phyloP scores from a whole-genome alignment of 1,140 invertebrate species.

The Brachystomella parvula region DNA sequence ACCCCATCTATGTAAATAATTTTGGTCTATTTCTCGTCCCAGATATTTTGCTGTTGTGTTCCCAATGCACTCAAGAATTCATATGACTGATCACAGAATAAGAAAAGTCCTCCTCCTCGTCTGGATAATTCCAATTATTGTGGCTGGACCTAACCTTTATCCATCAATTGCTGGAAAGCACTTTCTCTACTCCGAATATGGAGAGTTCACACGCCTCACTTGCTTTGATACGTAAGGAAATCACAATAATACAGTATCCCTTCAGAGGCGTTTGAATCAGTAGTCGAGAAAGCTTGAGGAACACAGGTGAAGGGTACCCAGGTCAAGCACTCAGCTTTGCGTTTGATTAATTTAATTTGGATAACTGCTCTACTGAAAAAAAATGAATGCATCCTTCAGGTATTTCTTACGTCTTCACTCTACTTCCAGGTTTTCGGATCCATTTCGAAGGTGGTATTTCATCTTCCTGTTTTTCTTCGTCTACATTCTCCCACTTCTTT shows the following conservation, averaged over 20 bases:
- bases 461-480: conserved; percentile 46
- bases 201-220: conserved; percentile 42
- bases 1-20: too few species aligned
- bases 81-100: conserved; percentile 43
- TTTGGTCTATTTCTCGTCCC: too few species aligned
- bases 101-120: conserved; percentile 43
- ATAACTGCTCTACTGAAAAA: too few species aligned
- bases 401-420: too few species aligned
- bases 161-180: conserved; percentile 36
- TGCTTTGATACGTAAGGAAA: conserved; percentile 44
- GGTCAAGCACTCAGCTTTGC: too few species aligned
- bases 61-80: conserved; percentile 45
- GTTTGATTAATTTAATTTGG: too few species aligned
- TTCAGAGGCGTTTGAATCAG: neutral
- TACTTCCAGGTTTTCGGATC: conserved; percentile 34
- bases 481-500: conserved; percentile 44
- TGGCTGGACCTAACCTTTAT: conserved; percentile 44
- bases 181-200: conserved; percentile 42
- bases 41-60: conserved; percentile 50
- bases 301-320: too few species aligned
- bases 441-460: conserved; percentile 45
- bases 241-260: neutral
- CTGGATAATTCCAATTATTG: conserved; percentile 44
- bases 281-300: neutral
- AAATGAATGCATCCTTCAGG: too few species aligned